A percentile compares a stretch with the other conserved stretches of the same genome.
phyloP scores from a whole-genome alignment of 2,797 vertebrate species.

The Hoplostethus mediterraneus region DNA sequence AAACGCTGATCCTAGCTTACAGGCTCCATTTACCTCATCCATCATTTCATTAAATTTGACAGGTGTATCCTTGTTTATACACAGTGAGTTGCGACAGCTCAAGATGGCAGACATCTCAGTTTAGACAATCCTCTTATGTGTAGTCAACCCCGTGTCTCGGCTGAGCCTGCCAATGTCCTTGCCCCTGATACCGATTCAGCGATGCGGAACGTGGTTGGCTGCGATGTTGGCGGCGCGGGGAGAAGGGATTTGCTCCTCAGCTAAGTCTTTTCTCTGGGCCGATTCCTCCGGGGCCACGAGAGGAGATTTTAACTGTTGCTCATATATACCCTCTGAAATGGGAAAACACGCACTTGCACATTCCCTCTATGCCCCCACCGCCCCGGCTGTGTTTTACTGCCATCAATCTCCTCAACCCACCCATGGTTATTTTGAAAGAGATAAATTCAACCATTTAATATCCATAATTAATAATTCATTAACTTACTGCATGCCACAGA shows the following conservation, averaged over 20 bases:
- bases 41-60: constrained; percentile 76
- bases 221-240: constrained; percentile 68
- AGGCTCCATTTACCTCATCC: constrained; percentile 61
- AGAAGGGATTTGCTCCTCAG: constrained; percentile 74
- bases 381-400: constrained; percentile 46
- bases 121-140: constrained; percentile 76
- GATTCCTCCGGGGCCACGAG: constrained; percentile 57
- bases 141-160: constrained; percentile 68
- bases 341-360: constrained; percentile 19
- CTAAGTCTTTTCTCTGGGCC: constrained; percentile 66
- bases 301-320: constrained; percentile 63
- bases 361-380: constrained; percentile 3
- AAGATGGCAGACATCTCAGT: constrained; percentile 77
- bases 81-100: constrained; percentile 73
- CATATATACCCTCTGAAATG: constrained; percentile 29
- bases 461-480: constrained; percentile 82
- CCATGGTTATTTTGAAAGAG: constrained; percentile 78
- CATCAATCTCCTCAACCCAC: constrained; percentile 73
- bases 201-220: constrained; percentile 74
- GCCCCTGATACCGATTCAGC: constrained; percentile 69
- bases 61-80: constrained; percentile 70
- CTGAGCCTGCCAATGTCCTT: constrained; percentile 70
- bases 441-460: constrained; percentile 79
- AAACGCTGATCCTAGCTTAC: constrained; percentile 35
- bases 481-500: constrained; percentile 45